Evolutionary conservation across 2,888 invertebrate genomes (phyloP).

Genomic region (Melieria omissa): DNA sequence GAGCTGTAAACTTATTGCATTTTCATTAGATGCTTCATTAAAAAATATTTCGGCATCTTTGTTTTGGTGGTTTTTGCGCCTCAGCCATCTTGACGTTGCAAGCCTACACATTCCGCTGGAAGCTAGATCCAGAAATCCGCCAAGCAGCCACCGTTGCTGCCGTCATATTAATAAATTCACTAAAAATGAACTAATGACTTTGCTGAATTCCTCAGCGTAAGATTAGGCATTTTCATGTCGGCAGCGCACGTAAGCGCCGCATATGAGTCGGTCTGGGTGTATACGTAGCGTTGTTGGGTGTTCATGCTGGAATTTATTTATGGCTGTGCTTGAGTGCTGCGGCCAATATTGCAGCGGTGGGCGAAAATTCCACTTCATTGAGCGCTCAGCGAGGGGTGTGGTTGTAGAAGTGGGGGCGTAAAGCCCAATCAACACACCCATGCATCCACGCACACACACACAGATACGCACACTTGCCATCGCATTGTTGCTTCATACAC

Average conservation of each 20-base stretch:
- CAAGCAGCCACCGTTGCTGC: too few species aligned
- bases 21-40: too few species aligned
- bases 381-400: not conserved
- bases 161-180: too few species aligned
- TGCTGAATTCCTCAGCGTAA: not conserved
- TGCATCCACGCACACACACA: too few species aligned
- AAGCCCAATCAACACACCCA: not conserved
- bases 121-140: too few species aligned
- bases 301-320: not conserved
- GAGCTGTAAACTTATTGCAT: too few species aligned
- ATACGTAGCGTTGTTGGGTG: not conserved
- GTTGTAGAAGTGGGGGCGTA: not conserved
- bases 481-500: not conserved
- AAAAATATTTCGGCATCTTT: too few species aligned
- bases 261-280: not conserved
- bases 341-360: too few species aligned
- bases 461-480: not conserved
- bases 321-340: not conserved
- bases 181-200: not conserved
- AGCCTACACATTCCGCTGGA: too few species aligned
- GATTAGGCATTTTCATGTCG: not conserved
- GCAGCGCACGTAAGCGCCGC: not conserved
- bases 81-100: too few species aligned
- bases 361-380: too few species aligned
- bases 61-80: too few species aligned